Percentiles rank a stretch among this genome's conserved stretches.
Evolutionary conservation across 2,888 invertebrate species (phyloP).

Genomic region (Gibbula magus): DNA sequence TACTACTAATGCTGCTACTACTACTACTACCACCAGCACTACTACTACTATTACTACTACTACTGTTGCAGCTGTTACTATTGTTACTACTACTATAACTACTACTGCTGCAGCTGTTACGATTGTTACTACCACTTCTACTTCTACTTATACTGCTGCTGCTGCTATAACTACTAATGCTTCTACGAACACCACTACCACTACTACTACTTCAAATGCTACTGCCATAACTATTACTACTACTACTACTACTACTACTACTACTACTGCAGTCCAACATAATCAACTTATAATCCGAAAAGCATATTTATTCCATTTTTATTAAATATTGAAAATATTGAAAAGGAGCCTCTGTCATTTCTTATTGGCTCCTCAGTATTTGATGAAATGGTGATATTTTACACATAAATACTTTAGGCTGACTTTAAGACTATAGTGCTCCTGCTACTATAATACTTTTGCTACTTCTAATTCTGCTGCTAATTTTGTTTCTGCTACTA

Average conservation of each 20-base stretch:
- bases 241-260: not conserved
- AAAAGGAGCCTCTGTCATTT: too few relatives aligned
- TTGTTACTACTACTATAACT: slow-evolving; percentile 7
- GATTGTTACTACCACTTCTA: slow-evolving; percentile 15
- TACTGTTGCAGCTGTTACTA: too few relatives aligned
- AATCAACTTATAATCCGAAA: too few relatives aligned
- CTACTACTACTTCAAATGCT: slow-evolving; percentile 19
- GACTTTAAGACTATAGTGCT: too few relatives aligned
- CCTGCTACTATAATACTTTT: not conserved
- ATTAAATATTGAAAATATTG: too few relatives aligned
- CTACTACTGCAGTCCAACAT: slow-evolving; percentile 5
- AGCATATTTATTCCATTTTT: too few relatives aligned
- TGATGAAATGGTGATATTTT: too few relatives aligned
- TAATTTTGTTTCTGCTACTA: not conserved
- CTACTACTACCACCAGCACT: slow-evolving; percentile 6
- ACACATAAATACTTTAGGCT: too few relatives aligned
- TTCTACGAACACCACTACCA: slow-evolving; percentile 22
- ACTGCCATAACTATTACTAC: not conserved
- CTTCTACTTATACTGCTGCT: slow-evolving; percentile 16
- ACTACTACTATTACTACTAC: slow-evolving; percentile 23
- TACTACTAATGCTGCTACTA: too few relatives aligned
- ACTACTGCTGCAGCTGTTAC: slow-evolving; percentile 15
- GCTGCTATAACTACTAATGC: too few relatives aligned
- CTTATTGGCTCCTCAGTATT: too few relatives aligned
- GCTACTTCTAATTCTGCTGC: not conserved